Evolutionary conservation across 2,888 invertebrate species (phyloP), one percentile per base, ranked within the genome.

Genomic region (Temnothorax ravouxi): DNA sequence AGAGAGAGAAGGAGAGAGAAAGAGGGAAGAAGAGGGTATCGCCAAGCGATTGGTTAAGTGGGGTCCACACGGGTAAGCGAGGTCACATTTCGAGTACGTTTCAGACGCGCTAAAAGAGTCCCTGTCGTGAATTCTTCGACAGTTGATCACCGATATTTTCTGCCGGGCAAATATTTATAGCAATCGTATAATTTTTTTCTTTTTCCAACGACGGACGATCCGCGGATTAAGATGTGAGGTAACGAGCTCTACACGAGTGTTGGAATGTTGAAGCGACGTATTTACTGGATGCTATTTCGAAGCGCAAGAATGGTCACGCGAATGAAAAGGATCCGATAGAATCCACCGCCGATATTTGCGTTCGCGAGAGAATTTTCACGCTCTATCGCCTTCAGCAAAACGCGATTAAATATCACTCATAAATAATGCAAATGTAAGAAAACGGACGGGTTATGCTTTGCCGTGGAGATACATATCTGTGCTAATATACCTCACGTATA

Each of bases 21-120:
- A 77, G 61, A 50, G 67, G 41, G 29, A 74, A 18, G 25, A 44
- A 61, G 69, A 59, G 61, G 62, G 29, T 59, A 74, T 56, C 72
- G 81, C 75, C 84, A 85, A 87, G 84, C 87, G 90, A 91, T 89
- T 90, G 87, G 88, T 84, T 88, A 88, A 89, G 88, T 87, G 88
- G 89, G 86, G 77, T 89, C 90, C 88, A 83, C 72, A 66, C 82
- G 87, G 64, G 84, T 85, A 88, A 88, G 86, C 88, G 91, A 91
- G 89, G 89, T 90, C 71, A 84, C 86, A 86, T 85, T 89, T 79
- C 84, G 87, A 91, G 87, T 88, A 88, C 79, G 87, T 85, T 88
- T 85, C 84, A 83, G 85, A 86, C 86, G 15, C 41, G 64, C 64
- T 66, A 69, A 83, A 83, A 71, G 76, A 71, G 84, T 77, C 77